A percentile compares a stretch with the other conserved stretches of the same genome.
These are phyloP conservation scores for Lepidochrysops patricia DNA, from an alignment of 2,888 invertebrate species.

Conservation along the genomic window DNA sequence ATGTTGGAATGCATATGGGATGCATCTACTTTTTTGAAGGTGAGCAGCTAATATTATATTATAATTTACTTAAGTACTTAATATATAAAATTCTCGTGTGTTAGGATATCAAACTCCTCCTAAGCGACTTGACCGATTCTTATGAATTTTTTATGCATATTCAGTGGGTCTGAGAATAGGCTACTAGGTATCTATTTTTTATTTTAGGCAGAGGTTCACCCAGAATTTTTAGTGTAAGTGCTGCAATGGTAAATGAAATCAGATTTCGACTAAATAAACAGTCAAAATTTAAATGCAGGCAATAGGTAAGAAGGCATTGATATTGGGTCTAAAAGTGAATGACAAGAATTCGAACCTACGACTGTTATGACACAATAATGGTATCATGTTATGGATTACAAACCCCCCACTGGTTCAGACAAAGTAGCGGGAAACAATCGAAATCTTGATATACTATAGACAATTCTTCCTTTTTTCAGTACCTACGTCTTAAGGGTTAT, in stretches of 20 bases:
- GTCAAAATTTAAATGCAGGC: neutral
- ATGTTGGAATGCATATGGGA: neutral
- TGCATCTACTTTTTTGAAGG: neutral
- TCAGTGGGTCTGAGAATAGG: too few species aligned
- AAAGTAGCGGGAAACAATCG: neutral
- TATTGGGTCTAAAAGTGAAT: neutral
- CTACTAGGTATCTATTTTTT: too few species aligned
- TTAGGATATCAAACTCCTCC: too few species aligned
- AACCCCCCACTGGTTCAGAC: slow-evolving; percentile 32
- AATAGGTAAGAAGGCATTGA: neutral
- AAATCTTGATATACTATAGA: slow-evolving; percentile 8
- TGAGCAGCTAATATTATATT: too few species aligned
- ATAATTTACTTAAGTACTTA: too few species aligned
- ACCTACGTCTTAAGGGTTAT: slow-evolving; percentile 33
- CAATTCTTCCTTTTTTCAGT: slow-evolving; percentile 22
- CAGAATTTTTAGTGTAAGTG: too few species aligned
- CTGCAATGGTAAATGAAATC: too few species aligned
- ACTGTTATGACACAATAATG: slow-evolving; percentile 5
- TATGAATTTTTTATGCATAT: too few species aligned
- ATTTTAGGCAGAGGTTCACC: too few species aligned
- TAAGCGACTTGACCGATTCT: too few species aligned
- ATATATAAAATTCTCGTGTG: too few species aligned
- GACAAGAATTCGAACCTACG: neutral
- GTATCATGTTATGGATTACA: slow-evolving; percentile 18
- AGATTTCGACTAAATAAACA: neutral